Evolutionary conservation across 2,113 vertebrate species (phyloP).

Genomic region (Chunga burmeisteri): DNA sequence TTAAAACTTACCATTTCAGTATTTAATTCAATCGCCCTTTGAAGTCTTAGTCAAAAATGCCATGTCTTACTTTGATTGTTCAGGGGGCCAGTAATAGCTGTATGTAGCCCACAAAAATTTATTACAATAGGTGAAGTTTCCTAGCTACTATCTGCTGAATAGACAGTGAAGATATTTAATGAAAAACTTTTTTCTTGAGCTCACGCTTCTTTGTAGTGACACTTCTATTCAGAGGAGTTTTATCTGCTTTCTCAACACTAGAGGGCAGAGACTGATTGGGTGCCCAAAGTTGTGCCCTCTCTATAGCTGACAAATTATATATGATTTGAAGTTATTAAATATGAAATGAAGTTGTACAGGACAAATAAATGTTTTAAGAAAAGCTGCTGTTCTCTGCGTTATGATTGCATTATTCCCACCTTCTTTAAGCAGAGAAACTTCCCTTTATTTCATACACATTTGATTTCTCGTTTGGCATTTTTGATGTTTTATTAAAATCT

Average conservation of each 20-base stretch:
- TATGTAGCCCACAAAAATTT: background rate
- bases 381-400: background rate
- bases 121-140: background rate
- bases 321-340: conserved; percentile 61
- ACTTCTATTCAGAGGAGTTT: conserved; percentile 42
- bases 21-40: background rate
- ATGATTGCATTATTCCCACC: background rate
- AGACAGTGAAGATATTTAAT: background rate
- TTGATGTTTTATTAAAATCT: background rate
- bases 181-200: conserved; percentile 28
- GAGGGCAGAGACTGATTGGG: conserved; percentile 79
- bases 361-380: background rate
- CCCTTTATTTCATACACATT: background rate
- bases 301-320: conserved; percentile 64
- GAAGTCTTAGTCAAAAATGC: background rate
- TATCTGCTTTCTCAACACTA: conserved; percentile 82
- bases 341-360: conserved; percentile 15
- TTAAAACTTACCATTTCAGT: background rate
- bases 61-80: background rate
- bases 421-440: background rate
- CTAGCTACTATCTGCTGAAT: background rate
- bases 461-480: background rate
- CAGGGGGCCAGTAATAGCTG: background rate
- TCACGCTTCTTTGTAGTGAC: background rate
- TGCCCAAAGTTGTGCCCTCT: conserved; percentile 74